phyloP scores from a whole-genome alignment of 1,140 invertebrate species.

The Meloidogyne chitwoodi region DNA sequence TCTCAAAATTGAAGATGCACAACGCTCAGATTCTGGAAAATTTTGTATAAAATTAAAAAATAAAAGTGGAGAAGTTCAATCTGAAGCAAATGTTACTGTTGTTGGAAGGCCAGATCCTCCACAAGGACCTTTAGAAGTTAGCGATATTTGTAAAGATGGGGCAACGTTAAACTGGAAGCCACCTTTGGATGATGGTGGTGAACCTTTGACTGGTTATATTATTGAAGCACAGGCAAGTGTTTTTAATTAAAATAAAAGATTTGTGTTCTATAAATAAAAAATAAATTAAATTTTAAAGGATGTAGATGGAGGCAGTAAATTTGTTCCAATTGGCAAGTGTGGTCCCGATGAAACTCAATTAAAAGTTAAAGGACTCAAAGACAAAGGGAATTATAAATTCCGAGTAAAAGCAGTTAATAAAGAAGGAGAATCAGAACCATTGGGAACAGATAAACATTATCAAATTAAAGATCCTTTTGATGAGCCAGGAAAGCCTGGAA shows the following conservation, averaged over 20 bases:
- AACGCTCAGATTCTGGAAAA: constrained; percentile 79
- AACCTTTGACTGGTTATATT: constrained; percentile 61
- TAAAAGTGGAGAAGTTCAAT: constrained; percentile 85
- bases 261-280: background rate
- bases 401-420: constrained; percentile 71
- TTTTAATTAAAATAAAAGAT: background rate
- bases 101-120: constrained; percentile 81
- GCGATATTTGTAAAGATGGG: constrained; percentile 87
- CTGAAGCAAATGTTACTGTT: constrained; percentile 61
- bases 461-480: constrained; percentile 91
- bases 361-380: constrained; percentile 55
- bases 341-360: constrained; percentile 41
- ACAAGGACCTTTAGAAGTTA: constrained; percentile 67
- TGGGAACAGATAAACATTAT: constrained; percentile 79
- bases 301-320: constrained; percentile 59
- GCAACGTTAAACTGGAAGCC: constrained; percentile 93
- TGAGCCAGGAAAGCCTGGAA: constrained; percentile 69
- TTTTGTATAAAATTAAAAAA: constrained; percentile 88
- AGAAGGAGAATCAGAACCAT: constrained; percentile 90
- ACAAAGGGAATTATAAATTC: constrained; percentile 60
- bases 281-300: constrained; percentile 20
- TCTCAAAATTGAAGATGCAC: constrained; percentile 74
- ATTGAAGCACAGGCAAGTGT: constrained; percentile 48
- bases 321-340: constrained; percentile 52
- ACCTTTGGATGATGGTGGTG: constrained; percentile 94